Conservation (phyloP, 2,113 vertebrate species). For the Neolamprologus devosi region DNA sequence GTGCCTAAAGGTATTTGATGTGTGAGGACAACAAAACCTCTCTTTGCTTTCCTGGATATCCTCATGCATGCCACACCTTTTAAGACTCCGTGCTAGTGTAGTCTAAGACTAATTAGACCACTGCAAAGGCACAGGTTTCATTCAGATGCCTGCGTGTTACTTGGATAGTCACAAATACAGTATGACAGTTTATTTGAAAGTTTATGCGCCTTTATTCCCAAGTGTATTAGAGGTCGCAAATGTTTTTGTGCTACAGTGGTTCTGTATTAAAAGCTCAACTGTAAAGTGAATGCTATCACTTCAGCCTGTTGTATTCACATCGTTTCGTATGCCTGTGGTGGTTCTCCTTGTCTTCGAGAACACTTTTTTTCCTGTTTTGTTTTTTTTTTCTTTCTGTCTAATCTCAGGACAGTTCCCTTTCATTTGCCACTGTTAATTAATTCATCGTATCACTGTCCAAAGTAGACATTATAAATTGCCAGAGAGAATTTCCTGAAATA, state of each 20-base stretch:
- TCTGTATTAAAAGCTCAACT: neutral
- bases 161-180: neutral
- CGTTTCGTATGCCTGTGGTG: neutral
- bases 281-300: neutral
- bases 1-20: neutral
- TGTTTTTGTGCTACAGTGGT: neutral
- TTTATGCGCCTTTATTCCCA: neutral
- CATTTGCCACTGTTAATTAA: conserved; percentile 37
- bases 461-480: conserved; percentile 34
- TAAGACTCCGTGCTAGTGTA: neutral
- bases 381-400: neutral
- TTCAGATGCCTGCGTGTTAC: neutral
- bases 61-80: neutral
- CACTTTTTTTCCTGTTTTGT: neutral
- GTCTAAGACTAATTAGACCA: neutral
- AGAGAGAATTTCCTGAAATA: conserved; percentile 29
- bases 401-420: conserved; percentile 27
- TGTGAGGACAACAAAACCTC: neutral
- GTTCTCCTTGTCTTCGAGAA: neutral
- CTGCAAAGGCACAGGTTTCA: neutral
- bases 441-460: conserved; percentile 34
- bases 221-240: neutral
- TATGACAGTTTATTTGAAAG: neutral
- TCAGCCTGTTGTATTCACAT: neutral
- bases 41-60: neutral